Percentiles rank a stretch among this genome's conserved stretches.
Evolutionary conservation across 2,113 vertebrate species (phyloP).

Genomic region (Sarotherodon lohbergeri): DNA sequence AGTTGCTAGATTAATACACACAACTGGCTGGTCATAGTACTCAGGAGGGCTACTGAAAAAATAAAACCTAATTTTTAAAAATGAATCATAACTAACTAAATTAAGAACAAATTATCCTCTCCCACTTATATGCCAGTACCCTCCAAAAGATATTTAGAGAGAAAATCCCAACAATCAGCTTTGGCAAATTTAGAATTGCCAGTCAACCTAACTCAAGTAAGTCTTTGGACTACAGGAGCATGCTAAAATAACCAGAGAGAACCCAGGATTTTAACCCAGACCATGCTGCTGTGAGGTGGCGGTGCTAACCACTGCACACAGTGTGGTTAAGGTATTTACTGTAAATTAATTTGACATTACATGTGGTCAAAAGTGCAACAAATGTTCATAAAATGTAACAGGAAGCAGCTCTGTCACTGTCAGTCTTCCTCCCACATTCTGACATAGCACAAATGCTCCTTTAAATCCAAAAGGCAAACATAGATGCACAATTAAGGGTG

Average conservation of each 20-base stretch:
- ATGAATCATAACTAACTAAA: not conserved
- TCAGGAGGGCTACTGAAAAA: not conserved
- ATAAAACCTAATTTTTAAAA: not conserved
- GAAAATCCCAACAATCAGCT: no score
- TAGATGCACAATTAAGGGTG: not conserved
- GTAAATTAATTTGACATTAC: not conserved
- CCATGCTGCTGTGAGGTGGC: not conserved
- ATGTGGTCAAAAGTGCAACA: not conserved
- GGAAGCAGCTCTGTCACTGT: not conserved
- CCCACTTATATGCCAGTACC: not conserved
- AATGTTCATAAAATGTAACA: not conserved
- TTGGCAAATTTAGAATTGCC: not conserved
- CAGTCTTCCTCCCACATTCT: not conserved
- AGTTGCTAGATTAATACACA: not conserved
- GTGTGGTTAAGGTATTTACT: not conserved
- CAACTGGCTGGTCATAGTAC: not conserved
- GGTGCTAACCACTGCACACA: not conserved
- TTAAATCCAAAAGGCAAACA: not conserved
- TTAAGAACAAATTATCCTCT: not conserved
- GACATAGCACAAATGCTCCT: not conserved
- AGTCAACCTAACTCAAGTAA: not conserved
- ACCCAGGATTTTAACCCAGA: not conserved
- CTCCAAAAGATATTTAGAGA: not conserved
- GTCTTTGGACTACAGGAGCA: not conserved
- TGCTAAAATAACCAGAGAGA: not conserved